Percentiles rank a stretch among this genome's conserved stretches.
Conservation (phyloP, 2,888 invertebrate genomes). For the Cremastinae sp. region DNA sequence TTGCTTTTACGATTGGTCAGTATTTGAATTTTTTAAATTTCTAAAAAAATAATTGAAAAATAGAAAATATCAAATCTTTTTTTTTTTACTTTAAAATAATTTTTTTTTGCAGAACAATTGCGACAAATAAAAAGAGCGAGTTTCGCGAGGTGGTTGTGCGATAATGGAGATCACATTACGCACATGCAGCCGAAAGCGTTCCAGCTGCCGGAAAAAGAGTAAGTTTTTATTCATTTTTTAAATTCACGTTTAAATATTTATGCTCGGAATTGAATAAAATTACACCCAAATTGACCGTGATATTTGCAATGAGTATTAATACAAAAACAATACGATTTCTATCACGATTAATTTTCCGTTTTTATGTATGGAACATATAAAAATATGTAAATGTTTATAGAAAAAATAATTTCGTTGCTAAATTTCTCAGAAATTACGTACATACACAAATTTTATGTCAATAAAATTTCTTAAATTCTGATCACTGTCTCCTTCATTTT, state of each 20-base stretch:
- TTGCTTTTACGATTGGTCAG: conserved; percentile 85
- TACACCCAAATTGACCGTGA: too few relatives aligned
- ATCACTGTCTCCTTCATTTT: too few relatives aligned
- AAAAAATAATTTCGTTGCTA: too few relatives aligned
- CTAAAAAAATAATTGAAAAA: too few relatives aligned
- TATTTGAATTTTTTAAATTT: not conserved
- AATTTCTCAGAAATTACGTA: too few relatives aligned
- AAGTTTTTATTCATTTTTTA: conserved; percentile 75
- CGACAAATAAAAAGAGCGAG: conserved; percentile 88
- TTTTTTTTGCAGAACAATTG: conserved; percentile 83
- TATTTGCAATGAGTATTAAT: too few relatives aligned
- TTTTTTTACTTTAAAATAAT: not conserved
- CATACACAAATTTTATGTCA: too few relatives aligned
- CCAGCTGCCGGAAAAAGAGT: conserved; percentile 83
- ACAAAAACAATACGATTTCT: too few relatives aligned
- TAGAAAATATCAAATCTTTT: conserved; percentile 56
- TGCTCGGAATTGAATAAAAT: not conserved
- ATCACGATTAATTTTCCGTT: too few relatives aligned
- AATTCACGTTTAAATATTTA: conserved; percentile 9
- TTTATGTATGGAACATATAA: too few relatives aligned
- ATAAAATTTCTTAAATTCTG: too few relatives aligned
- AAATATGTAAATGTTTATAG: too few relatives aligned
- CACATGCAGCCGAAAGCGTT: conserved; percentile 80
- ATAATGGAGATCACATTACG: conserved; percentile 84
- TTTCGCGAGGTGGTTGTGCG: conserved; percentile 89